Conservation (phyloP, 2,888 invertebrate species). For the Apotomis turbidana region DNA sequence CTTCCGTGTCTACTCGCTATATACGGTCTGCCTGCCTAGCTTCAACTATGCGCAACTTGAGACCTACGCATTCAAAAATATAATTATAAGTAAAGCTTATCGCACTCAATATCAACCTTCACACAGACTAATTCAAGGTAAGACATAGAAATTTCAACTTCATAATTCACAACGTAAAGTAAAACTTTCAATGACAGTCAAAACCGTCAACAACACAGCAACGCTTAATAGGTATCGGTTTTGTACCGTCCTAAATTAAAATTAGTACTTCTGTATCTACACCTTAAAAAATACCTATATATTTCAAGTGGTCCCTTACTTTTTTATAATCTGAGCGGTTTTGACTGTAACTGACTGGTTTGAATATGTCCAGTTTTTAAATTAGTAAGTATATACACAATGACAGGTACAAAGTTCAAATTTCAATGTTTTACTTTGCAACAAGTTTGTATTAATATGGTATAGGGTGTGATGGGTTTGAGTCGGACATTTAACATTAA, state of each 20-base stretch:
- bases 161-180: neutral
- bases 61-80: conserved; percentile 80
- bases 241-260: too few relatives aligned
- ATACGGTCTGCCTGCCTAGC: conserved; percentile 80
- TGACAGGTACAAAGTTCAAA: neutral
- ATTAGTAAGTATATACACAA: too few relatives aligned
- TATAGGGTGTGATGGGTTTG: neutral
- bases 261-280: too few relatives aligned
- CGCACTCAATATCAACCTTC: neutral
- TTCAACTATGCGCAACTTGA: conserved; percentile 79
- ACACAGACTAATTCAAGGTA: neutral
- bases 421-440: neutral
- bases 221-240: too few relatives aligned
- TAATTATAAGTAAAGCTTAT: conserved; percentile 31
- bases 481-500: conserved; percentile 9
- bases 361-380: too few relatives aligned
- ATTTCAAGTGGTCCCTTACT: too few relatives aligned
- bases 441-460: neutral
- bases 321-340: too few relatives aligned
- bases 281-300: too few relatives aligned
- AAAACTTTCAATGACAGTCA: neutral
- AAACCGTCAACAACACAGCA: too few relatives aligned
- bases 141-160: neutral
- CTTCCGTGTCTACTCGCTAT: conserved; percentile 69
- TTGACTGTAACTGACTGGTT: too few relatives aligned